Conservation (phyloP, 2,797 vertebrate genomes). For the Pseudochirops corinnae region DNA sequence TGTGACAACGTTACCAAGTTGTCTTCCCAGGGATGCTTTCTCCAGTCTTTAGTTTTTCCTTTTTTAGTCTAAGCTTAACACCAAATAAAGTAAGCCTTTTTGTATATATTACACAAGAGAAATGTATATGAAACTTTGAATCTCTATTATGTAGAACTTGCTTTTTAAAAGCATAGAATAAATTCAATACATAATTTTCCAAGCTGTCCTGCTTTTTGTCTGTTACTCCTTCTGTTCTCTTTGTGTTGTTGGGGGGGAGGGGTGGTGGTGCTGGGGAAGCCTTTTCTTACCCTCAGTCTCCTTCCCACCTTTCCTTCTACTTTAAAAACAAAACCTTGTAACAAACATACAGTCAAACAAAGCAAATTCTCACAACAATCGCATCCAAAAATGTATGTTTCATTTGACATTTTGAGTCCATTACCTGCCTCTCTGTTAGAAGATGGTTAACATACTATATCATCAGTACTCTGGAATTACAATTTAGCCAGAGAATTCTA, state of each 20-base stretch:
- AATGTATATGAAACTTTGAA: background rate
- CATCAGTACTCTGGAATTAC: background rate
- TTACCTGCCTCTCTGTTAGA: background rate
- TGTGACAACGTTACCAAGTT: background rate
- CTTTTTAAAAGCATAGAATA: background rate
- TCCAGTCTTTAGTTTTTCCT: background rate
- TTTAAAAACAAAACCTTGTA: background rate
- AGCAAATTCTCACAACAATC: background rate
- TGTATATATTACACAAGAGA: background rate
- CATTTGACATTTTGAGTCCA: background rate
- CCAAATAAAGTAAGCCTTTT: background rate
- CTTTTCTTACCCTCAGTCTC: no score
- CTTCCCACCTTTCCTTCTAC: background rate
- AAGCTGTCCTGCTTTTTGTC: background rate
- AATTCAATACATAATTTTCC: background rate
- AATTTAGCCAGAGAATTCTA: no score
- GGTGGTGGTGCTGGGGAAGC: no score
- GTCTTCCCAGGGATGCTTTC: background rate
- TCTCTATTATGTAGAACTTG: background rate
- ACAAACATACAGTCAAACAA: background rate
- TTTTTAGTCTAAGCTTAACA: background rate
- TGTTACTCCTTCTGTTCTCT: background rate
- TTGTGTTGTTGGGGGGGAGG: no score
- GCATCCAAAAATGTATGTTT: background rate
- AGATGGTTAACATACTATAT: background rate